A percentile compares a stretch with the other conserved stretches of the same genome.
These are phyloP conservation scores for Polylopha cassiicola DNA, from an alignment of 2,888 invertebrate genomes.

Conservation along the genomic window DNA sequence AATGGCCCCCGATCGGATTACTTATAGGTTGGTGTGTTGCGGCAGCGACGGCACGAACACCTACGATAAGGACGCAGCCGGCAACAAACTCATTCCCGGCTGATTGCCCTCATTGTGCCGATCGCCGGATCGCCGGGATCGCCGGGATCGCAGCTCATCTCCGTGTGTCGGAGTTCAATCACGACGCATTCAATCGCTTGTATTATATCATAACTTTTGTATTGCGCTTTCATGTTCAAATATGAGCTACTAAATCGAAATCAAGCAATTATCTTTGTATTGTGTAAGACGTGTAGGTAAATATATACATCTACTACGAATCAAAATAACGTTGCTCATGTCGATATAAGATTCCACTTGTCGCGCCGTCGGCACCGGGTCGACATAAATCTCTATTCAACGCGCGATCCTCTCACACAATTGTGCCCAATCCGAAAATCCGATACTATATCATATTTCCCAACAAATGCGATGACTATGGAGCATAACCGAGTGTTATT, in stretches of 20 bases:
- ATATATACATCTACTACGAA: no score
- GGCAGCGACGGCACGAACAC: slow-evolving; percentile 1
- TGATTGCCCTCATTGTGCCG: slow-evolving; percentile 60
- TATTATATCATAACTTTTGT: slow-evolving; percentile 27
- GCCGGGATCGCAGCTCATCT: slow-evolving; percentile 33
- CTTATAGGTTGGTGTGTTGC: background rate
- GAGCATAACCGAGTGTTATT: no score
- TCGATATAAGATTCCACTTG: slow-evolving; percentile 9
- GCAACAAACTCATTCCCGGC: slow-evolving; percentile 45
- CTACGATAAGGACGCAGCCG: slow-evolving; percentile 13
- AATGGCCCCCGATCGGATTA: slow-evolving; percentile 14
- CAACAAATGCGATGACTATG: slow-evolving; percentile 8
- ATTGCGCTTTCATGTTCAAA: slow-evolving; percentile 20
- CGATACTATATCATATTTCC: slow-evolving; percentile 9
- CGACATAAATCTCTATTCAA: slow-evolving; percentile 20
- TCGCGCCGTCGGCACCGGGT: slow-evolving; percentile 7
- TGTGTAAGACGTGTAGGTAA: no score
- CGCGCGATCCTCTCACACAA: slow-evolving; percentile 12
- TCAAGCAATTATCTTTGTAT: no score
- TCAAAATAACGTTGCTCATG: slow-evolving; percentile 8
- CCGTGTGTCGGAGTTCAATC: slow-evolving; percentile 47
- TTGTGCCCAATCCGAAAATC: slow-evolving; percentile 11
- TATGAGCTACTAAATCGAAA: slow-evolving; percentile 15
- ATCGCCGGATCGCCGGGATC: slow-evolving; percentile 29
- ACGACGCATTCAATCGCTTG: slow-evolving; percentile 44